phyloP scores from a whole-genome alignment of 2,888 invertebrate species.

The Carpatolechia fugitivella region DNA sequence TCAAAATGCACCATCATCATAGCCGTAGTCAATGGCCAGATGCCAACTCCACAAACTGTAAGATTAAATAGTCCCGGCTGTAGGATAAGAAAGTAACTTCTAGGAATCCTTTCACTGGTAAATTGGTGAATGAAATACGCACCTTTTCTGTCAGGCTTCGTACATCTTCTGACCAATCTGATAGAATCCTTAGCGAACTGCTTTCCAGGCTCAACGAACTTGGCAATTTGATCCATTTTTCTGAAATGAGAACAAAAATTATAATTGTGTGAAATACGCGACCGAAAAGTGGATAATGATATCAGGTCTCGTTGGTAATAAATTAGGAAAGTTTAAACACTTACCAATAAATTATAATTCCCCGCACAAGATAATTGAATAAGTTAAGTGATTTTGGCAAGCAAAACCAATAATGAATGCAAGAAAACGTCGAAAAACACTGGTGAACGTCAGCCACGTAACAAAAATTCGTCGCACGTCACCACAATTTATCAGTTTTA shows the following conservation, averaged over 20 bases:
- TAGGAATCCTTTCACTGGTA: background rate
- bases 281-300: background rate
- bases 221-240: constrained; percentile 98
- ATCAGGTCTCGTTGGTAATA: background rate
- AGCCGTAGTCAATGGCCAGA: constrained; percentile 22
- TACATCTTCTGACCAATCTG: constrained; percentile 98
- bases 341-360: constrained; percentile 4
- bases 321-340: background rate
- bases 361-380: background rate
- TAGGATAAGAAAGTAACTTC: background rate
- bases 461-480: constrained; percentile 65
- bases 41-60: constrained; percentile 30
- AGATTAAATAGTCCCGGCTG: background rate
- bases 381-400: background rate
- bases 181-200: constrained; percentile 99
- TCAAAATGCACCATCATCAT: too few species aligned
- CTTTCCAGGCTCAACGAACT: constrained; percentile 95
- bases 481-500: constrained; percentile 32
- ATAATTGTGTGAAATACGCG: background rate
- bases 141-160: constrained; percentile 99
- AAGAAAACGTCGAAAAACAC: constrained; percentile 40
- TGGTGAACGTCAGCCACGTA: constrained; percentile 73
- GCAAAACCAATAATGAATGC: constrained; percentile 20
- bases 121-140: constrained; percentile 24
- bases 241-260: constrained; percentile 39